A percentile compares a stretch with the other conserved stretches of the same genome.
Conservation (phyloP, 2,113 vertebrate genomes). For the Calyptomena viridis region DNA sequence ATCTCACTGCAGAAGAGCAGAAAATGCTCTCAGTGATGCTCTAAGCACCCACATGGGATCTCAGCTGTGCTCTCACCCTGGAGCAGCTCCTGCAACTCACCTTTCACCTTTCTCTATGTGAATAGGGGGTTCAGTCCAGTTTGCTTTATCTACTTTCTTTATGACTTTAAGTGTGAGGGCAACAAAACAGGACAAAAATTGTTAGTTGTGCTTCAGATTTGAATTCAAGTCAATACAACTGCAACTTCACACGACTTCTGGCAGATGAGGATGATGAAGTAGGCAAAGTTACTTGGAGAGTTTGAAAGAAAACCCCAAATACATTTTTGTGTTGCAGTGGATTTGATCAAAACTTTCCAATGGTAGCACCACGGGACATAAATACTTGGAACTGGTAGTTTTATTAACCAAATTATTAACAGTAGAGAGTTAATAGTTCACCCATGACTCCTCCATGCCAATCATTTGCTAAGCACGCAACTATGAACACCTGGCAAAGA, state of each 20-base stretch:
- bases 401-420: neutral
- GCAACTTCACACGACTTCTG: neutral
- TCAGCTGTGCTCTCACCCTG: neutral
- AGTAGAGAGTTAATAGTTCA: neutral
- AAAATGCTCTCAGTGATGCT: neutral
- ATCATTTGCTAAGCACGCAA: neutral
- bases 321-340: neutral
- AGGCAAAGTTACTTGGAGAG: neutral
- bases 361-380: neutral
- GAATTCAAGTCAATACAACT: neutral
- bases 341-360: neutral
- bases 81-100: neutral
- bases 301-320: neutral
- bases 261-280: neutral
- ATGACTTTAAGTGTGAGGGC: neutral
- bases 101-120: neutral
- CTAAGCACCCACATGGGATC: rapidly evolving
- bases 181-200: neutral
- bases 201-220: neutral
- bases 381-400: neutral
- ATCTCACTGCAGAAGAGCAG: neutral
- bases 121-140: neutral
- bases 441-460: neutral
- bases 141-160: neutral
- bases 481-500: neutral